Conservation (phyloP, 2,888 invertebrate genomes). For the Rhodophaea formosa region DNA sequence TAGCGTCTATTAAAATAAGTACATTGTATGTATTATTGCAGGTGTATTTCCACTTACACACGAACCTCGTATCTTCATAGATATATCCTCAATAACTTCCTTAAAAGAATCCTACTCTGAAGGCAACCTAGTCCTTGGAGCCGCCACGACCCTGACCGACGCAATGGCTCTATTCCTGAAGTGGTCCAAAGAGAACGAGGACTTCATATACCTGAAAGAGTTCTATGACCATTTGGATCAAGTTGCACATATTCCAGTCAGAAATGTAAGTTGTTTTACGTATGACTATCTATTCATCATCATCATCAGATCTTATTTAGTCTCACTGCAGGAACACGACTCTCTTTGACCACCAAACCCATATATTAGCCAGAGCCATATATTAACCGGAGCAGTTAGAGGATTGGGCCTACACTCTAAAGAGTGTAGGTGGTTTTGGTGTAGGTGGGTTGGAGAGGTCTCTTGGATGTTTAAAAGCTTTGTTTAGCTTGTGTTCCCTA, state of each 20-base stretch:
- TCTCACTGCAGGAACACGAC: too few species aligned
- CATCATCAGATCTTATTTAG: too few species aligned
- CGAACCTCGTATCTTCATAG: constrained; percentile 79
- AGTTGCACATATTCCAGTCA: constrained; percentile 86
- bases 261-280: constrained; percentile 82
- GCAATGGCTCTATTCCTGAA: constrained; percentile 71
- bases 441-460: too few species aligned
- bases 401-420: too few species aligned
- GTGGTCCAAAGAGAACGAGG: constrained; percentile 55
- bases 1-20: too few species aligned
- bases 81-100: constrained; percentile 81
- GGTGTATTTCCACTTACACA: constrained; percentile 67
- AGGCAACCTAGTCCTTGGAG: constrained; percentile 79
- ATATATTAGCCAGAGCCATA: too few species aligned
- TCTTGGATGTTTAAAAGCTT: too few species aligned
- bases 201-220: constrained; percentile 81
- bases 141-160: constrained; percentile 78
- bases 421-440: too few species aligned
- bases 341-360: too few species aligned
- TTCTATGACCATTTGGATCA: constrained; percentile 84
- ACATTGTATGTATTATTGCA: constrained; percentile 34
- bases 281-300: background rate
- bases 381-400: too few species aligned
- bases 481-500: too few species aligned
- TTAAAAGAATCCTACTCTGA: constrained; percentile 59